These are phyloP conservation scores for Odontamblyopus lacepedii DNA, from an alignment of 2,797 vertebrate genomes.

Conservation along the genomic window DNA sequence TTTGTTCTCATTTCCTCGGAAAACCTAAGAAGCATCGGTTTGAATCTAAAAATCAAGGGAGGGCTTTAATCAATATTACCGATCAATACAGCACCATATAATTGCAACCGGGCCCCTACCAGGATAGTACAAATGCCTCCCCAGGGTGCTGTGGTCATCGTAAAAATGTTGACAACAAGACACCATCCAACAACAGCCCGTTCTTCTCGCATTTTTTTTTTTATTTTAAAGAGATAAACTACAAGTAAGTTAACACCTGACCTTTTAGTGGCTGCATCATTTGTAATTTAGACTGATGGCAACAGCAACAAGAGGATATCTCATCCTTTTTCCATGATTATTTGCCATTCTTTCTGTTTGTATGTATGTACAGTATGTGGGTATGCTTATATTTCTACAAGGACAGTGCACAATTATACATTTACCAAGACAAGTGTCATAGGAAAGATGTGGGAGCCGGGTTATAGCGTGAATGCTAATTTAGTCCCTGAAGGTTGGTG, in stretches of 20 bases:
- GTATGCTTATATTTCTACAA: not conserved
- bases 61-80: slow-evolving; percentile 57
- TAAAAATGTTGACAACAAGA: slow-evolving; percentile 48
- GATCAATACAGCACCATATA: slow-evolving; percentile 63
- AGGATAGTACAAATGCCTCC: slow-evolving; percentile 67
- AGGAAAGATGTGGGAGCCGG: no score
- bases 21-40: slow-evolving; percentile 42
- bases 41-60: slow-evolving; percentile 61
- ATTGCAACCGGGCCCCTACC: slow-evolving; percentile 63
- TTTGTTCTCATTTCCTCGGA: slow-evolving; percentile 51
- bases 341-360: not conserved
- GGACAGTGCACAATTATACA: no score
- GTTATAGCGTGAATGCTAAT: no score
- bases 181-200: slow-evolving; percentile 11
- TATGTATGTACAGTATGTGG: not conserved
- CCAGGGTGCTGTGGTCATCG: slow-evolving; percentile 53
- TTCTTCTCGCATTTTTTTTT: slow-evolving; percentile 24
- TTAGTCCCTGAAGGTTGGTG: no score
- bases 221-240: slow-evolving; percentile 37
- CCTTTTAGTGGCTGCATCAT: slow-evolving; percentile 34
- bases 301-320: not conserved
- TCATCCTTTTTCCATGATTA: not conserved
- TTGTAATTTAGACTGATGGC: slow-evolving; percentile 20
- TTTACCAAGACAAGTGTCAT: no score
- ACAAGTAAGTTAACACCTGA: slow-evolving; percentile 46